These are phyloP conservation scores for Hyposoter didymator DNA, from an alignment of 2,888 invertebrate genomes.

Conservation along the genomic window DNA sequence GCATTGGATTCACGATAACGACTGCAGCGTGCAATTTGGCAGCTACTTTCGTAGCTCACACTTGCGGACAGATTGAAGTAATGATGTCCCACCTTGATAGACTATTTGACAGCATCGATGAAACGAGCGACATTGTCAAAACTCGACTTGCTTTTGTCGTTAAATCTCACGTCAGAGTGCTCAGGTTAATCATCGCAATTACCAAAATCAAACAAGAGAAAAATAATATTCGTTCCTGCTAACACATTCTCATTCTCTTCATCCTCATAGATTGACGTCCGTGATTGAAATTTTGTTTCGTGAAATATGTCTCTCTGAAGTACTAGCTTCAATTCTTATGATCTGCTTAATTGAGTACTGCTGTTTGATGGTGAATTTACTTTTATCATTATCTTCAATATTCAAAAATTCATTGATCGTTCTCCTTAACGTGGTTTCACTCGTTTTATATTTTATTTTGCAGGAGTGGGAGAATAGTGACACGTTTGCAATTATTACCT, in stretches of 20 bases:
- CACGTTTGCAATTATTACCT: slow-evolving; percentile 63
- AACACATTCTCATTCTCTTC: background rate
- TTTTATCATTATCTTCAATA: background rate
- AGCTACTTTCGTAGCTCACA: slow-evolving; percentile 71
- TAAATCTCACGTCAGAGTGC: slow-evolving; percentile 66
- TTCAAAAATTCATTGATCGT: background rate
- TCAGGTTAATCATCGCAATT: slow-evolving; percentile 66
- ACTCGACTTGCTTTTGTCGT: slow-evolving; percentile 66
- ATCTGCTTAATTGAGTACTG: slow-evolving; percentile 80
- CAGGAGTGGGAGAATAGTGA: slow-evolving; percentile 70
- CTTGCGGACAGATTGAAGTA: slow-evolving; percentile 71
- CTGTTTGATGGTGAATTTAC: slow-evolving; percentile 74
- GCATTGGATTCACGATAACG: slow-evolving; percentile 65
- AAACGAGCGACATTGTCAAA: slow-evolving; percentile 19
- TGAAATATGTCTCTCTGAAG: slow-evolving; percentile 77
- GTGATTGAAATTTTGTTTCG: slow-evolving; percentile 74
- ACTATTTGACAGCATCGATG: slow-evolving; percentile 48
- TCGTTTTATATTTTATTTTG: slow-evolving; percentile 3
- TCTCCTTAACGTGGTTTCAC: background rate
- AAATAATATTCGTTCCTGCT: background rate
- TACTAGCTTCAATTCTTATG: slow-evolving; percentile 77
- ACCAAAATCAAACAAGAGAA: slow-evolving; percentile 66
- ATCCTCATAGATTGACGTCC: slow-evolving; percentile 64
- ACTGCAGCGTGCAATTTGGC: slow-evolving; percentile 69
- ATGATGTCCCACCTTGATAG: slow-evolving; percentile 56